A percentile compares a stretch with the other conserved stretches of the same genome.
Evolutionary conservation across 2,888 invertebrate genomes (phyloP).

Genomic region (Drosophila infuscata): DNA sequence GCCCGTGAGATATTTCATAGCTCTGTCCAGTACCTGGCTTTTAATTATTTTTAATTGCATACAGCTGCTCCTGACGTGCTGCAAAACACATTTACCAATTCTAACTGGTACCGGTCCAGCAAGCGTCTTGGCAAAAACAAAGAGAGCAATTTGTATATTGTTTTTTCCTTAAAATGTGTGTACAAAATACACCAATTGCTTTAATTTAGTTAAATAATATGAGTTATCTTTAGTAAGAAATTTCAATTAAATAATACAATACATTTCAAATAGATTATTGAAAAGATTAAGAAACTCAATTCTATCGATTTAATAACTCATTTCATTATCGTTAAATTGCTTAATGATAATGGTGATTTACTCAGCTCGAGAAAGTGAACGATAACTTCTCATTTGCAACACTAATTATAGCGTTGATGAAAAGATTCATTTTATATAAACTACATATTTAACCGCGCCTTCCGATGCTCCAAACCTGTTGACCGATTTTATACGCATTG

Average conservation of each 20-base stretch:
- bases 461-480: neutral
- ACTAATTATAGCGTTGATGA: neutral
- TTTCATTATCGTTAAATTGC: too few species aligned
- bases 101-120: conserved; percentile 25
- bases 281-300: neutral
- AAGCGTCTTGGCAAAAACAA: conserved; percentile 35
- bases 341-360: neutral
- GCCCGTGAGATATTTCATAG: conserved; percentile 56
- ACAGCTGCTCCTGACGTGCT: conserved; percentile 66
- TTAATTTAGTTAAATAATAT: neutral
- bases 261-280: neutral
- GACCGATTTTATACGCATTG: conserved; percentile 11
- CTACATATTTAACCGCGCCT: neutral
- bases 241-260: too few species aligned
- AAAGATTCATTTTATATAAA: neutral
- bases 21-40: conserved; percentile 46
- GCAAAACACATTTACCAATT: conserved; percentile 42
- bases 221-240: neutral
- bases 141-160: conserved; percentile 59
- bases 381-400: neutral
- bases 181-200: neutral
- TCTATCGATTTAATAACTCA: neutral
- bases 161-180: conserved; percentile 29
- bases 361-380: neutral
- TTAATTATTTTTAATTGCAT: conserved; percentile 74